A percentile compares a stretch with the other conserved stretches of the same genome.
Evolutionary conservation across 1,140 invertebrate genomes (phyloP).

Genomic region (Atta texana): DNA sequence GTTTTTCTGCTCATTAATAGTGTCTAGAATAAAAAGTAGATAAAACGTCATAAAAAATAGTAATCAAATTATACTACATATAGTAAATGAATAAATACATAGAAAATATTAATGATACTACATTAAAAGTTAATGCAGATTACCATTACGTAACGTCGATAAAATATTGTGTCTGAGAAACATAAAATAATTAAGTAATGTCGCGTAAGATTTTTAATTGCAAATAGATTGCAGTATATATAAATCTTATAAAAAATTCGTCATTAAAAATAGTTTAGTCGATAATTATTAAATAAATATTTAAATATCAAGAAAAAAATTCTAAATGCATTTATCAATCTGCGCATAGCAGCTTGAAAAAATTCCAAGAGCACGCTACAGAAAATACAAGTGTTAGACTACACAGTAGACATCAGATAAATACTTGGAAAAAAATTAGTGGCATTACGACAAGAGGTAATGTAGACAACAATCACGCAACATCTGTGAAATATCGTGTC

Average conservation of each 20-base stretch:
- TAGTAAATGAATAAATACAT: background rate
- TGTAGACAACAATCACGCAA: background rate
- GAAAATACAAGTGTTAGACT: background rate
- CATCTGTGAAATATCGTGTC: background rate
- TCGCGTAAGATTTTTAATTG: too few relatives aligned
- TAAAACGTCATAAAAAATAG: background rate
- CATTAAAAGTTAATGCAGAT: background rate
- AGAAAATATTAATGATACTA: constrained; percentile 11
- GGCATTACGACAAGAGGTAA: background rate
- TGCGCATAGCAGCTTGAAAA: background rate
- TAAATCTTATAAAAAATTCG: too few relatives aligned
- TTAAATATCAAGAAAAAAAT: too few relatives aligned
- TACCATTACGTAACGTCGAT: background rate
- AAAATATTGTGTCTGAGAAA: background rate
- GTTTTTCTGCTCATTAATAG: background rate
- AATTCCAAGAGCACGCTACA: background rate
- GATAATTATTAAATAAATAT: too few relatives aligned
- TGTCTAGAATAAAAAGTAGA: background rate
- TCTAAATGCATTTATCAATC: background rate
- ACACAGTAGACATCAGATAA: background rate
- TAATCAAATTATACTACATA: background rate
- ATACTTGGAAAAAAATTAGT: constrained; percentile 3
- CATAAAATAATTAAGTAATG: background rate
- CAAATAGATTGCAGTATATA: too few relatives aligned
- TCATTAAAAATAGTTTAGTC: too few relatives aligned